phyloP scores from a whole-genome alignment of 2,113 vertebrate genomes.

The Diadophis punctatus region DNA sequence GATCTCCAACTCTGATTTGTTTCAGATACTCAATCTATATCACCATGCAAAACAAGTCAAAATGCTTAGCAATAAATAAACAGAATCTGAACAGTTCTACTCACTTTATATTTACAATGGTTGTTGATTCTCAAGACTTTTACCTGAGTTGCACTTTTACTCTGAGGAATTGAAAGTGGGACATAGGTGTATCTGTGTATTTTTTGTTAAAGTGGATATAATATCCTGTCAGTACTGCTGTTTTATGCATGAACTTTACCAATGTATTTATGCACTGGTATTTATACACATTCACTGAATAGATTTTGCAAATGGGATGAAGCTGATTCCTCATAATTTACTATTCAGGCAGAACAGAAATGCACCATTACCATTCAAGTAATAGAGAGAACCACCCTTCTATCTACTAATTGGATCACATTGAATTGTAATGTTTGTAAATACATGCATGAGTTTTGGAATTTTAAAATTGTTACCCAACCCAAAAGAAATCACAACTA shows the following conservation, averaged over 20 bases:
- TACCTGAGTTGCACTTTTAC: conserved; percentile 14
- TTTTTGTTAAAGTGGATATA: not conserved
- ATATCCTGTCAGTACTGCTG: conserved; percentile 1
- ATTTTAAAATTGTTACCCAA: not conserved
- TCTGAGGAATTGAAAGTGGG: conserved; percentile 24
- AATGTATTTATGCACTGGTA: not conserved
- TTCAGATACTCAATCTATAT: not conserved
- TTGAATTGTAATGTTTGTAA: not conserved
- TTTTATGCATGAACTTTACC: conserved; percentile 10
- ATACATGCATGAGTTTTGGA: not conserved
- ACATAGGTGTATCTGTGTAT: not conserved
- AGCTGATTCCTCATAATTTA: not conserved
- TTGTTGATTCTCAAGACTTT: conserved; percentile 15
- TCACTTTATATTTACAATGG: not conserved
- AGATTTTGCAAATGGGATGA: conserved; percentile 2
- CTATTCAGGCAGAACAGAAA: not conserved
- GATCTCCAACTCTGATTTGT: not conserved
- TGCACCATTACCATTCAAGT: not conserved
- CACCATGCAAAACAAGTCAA: too few relatives aligned
- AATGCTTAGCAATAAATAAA: not conserved
- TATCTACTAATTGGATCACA: not conserved
- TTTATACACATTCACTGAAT: not conserved
- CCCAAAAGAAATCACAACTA: not conserved
- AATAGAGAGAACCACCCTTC: not conserved
- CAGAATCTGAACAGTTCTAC: not conserved